These are phyloP conservation scores for Maconellicoccus hirsutus DNA, from an alignment of 1,140 invertebrate species.

Conservation along the genomic window DNA sequence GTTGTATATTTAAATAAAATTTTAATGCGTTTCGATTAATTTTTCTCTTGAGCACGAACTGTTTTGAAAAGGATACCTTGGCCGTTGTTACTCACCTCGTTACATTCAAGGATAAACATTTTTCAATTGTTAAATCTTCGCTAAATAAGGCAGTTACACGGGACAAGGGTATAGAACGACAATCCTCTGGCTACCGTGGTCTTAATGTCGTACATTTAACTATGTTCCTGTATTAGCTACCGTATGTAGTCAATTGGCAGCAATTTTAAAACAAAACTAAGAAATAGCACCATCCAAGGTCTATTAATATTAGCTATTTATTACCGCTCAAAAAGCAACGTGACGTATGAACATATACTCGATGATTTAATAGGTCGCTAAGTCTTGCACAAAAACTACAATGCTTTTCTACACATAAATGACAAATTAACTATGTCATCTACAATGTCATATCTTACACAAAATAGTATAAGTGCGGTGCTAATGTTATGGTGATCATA, in stretches of 20 bases:
- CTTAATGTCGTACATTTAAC: too few relatives aligned
- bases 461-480: background rate
- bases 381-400: background rate
- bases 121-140: too few relatives aligned
- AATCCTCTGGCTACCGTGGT: too few relatives aligned
- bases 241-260: background rate
- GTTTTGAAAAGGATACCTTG: too few relatives aligned
- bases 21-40: slow-evolving; percentile 11
- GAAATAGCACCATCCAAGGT: background rate
- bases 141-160: too few relatives aligned
- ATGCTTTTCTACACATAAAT: background rate
- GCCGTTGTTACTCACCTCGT: too few relatives aligned
- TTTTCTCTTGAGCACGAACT: too few relatives aligned
- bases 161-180: too few relatives aligned
- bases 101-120: too few relatives aligned
- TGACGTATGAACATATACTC: background rate
- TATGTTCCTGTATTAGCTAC: too few relatives aligned
- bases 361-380: background rate
- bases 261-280: background rate
- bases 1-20: slow-evolving; percentile 17
- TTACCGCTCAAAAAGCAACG: background rate
- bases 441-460: background rate
- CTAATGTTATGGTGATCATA: background rate
- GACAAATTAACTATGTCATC: background rate
- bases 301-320: background rate